Evolutionary conservation across 2,113 vertebrate genomes (phyloP), one percentile per base, ranked within the genome.

Genomic region (Probosciger aterrimus): DNA sequence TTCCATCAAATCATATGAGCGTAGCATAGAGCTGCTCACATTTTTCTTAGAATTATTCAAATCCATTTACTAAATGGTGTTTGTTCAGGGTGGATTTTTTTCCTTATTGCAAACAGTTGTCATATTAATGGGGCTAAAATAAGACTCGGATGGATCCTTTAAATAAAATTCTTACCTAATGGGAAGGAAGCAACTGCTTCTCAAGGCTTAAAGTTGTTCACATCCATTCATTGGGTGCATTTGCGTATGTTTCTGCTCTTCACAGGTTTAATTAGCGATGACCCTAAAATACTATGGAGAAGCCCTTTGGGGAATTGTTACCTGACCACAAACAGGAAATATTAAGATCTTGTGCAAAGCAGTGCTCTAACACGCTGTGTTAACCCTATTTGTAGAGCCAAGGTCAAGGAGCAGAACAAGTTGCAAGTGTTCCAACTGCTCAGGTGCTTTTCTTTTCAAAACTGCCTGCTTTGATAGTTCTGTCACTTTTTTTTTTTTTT

Each of bases 401-500:
- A 62, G 20, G 52, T 28, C 14, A 43, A 70, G 25, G n/a, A 47
- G 18, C 10, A 20, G 17, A 10, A 18, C 8, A 41, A 67, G 16
- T 9, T 41, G 4, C 37, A 46, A 53, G 19, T 14, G 11, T 47
- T 52, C 2, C 7, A 35, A 15, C 4, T 41, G 20, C 9, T 30
- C 9, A 23, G 47, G 7, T 31, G 35, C 14, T 6, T 62, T 52
- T 41, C 20, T 47, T 75, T 33, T 24, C 43, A n/a, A 41, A 86
- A 15, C 28, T 75, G 7, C n/a, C 31, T 46, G 3, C 37, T 53
- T 60, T 85, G 52, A 18, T 27, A 27, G 11, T 3, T 80, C 30
- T 39, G 10, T 16, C 13, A 1, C 24, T 25, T 65, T 49, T 5
- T 4, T 1, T 6, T 7, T 7, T 1, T n/a, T n/a, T n/a, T n/a